Evolutionary conservation across 2,113 vertebrate genomes (phyloP).

Genomic region (Nothoprocta pentlandii): DNA sequence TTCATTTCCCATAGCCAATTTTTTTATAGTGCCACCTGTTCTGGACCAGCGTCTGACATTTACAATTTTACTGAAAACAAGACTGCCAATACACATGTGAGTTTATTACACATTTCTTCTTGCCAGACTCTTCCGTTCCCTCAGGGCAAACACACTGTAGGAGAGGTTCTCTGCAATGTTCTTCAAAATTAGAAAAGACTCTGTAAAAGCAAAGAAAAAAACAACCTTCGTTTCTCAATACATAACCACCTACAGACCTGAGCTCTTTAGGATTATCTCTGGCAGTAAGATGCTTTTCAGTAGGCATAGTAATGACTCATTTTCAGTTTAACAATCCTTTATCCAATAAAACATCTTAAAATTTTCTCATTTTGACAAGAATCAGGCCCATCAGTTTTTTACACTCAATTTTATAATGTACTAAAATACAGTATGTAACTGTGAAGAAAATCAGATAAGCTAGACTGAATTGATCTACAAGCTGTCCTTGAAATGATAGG

Average conservation of each 20-base stretch:
- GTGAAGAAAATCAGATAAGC: not conserved
- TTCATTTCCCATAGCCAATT: constrained; percentile 28
- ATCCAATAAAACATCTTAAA: not conserved
- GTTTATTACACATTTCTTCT: constrained; percentile 16
- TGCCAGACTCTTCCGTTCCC: not conserved
- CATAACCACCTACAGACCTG: not conserved
- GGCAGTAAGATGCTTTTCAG: not conserved
- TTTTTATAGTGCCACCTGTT: constrained; percentile 57
- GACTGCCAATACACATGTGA: constrained; percentile 1
- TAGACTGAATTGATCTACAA: not conserved
- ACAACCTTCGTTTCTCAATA: not conserved
- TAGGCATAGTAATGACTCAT: not conserved
- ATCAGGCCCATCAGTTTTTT: not conserved
- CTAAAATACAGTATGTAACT: no score
- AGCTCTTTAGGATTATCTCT: not conserved
- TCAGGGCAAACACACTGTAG: not conserved
- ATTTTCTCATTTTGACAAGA: not conserved
- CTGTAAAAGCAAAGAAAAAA: not conserved
- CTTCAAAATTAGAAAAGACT: not conserved
- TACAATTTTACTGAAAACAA: constrained; percentile 10
- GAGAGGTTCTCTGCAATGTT: not conserved
- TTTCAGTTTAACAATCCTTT: not conserved
- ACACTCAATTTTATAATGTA: not conserved
- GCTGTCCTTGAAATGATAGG: not conserved
- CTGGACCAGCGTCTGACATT: constrained; percentile 38